Percentiles rank a stretch among this genome's conserved stretches.
Conservation (phyloP, 2,888 invertebrate species). For the Hydraecia micacea region DNA sequence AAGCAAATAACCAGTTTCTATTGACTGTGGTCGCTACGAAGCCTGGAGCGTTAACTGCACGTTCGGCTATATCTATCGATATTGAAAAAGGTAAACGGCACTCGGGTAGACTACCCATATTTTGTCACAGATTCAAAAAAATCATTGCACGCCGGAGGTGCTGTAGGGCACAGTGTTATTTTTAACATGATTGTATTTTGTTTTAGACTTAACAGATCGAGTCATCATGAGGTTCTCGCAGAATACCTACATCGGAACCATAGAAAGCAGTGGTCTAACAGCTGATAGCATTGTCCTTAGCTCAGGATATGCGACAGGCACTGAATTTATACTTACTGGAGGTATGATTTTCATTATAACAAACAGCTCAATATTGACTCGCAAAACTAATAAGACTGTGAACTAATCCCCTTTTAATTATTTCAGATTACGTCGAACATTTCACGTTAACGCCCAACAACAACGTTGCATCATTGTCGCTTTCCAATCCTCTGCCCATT, state of each 20-base stretch:
- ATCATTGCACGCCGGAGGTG: neutral
- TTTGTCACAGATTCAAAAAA: neutral
- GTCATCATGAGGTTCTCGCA: conserved; percentile 75
- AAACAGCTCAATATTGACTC: neutral
- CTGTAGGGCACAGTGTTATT: neutral
- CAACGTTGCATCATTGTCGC: conserved; percentile 69
- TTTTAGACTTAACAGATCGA: conserved; percentile 30
- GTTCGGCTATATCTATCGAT: conserved; percentile 71
- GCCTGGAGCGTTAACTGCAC: conserved; percentile 56
- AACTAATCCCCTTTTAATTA: conserved; percentile 7
- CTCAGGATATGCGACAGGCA: conserved; percentile 73
- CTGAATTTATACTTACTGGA: conserved; percentile 73
- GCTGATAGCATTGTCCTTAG: conserved; percentile 73
- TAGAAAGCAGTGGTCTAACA: conserved; percentile 68
- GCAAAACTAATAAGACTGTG: too few relatives aligned
- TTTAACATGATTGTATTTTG: neutral
- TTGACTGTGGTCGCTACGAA: conserved; percentile 70
- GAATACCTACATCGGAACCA: conserved; percentile 74
- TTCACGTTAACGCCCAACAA: conserved; percentile 66
- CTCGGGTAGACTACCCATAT: neutral
- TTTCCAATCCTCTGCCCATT: conserved; percentile 58
- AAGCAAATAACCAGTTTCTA: conserved; percentile 67
- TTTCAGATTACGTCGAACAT: conserved; percentile 73
- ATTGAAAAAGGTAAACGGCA: conserved; percentile 69
- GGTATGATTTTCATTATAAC: conserved; percentile 67